Evolutionary conservation across 2,113 vertebrate genomes (phyloP).

Genomic region (Azemiops feae): DNA sequence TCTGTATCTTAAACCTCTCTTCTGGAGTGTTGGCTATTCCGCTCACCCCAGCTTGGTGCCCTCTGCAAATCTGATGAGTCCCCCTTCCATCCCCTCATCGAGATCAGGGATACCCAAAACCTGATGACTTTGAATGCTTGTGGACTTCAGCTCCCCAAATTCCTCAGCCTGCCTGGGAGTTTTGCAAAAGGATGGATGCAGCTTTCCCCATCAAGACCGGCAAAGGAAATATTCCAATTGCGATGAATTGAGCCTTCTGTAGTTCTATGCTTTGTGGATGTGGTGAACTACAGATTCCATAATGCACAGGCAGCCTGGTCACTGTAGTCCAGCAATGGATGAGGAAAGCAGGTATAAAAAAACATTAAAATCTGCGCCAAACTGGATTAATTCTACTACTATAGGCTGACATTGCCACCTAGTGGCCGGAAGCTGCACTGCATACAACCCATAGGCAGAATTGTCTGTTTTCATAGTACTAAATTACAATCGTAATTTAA

Average conservation of each 20-base stretch:
- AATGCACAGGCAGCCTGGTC: background rate
- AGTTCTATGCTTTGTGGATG: background rate
- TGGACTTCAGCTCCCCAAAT: background rate
- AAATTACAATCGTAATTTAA: no score
- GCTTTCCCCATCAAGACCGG: background rate
- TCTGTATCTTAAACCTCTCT: background rate
- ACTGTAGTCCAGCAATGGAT: background rate
- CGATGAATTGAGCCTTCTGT: background rate
- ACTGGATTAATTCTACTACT: background rate
- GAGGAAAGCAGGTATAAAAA: background rate
- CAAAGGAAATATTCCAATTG: background rate
- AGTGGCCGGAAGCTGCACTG: background rate
- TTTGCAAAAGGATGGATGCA: background rate
- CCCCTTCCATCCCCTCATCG: background rate
- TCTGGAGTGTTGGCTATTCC: background rate
- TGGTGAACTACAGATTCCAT: background rate
- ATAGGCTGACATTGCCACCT: background rate
- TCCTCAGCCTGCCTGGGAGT: no score
- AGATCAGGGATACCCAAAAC: background rate
- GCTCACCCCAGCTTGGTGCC: background rate
- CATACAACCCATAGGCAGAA: background rate
- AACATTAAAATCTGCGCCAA: background rate
- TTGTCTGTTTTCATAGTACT: background rate
- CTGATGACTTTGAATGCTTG: background rate
- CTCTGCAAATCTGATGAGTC: background rate